A percentile compares a stretch with the other conserved stretches of the same genome.
Conservation (phyloP, 2,888 invertebrate genomes). For the Reticulitermes lucifugus region DNA sequence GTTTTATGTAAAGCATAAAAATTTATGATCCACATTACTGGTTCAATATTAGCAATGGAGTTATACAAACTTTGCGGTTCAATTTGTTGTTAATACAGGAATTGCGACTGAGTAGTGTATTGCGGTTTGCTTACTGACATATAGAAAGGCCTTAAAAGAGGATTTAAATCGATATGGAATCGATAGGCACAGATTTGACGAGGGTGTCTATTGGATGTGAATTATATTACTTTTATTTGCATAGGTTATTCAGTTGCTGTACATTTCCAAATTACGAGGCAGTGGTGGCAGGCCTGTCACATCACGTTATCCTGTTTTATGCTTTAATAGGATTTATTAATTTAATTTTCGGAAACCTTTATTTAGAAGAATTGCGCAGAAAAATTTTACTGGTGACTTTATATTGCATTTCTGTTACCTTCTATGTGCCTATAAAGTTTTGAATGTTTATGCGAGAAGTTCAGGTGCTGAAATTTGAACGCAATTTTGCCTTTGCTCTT, state of each 20-base stretch:
- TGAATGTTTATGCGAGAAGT: too few species aligned
- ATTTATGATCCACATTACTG: too few species aligned
- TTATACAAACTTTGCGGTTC: not conserved
- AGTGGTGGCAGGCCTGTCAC: not conserved
- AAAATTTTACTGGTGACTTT: not conserved
- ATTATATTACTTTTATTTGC: not conserved
- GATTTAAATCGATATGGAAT: not conserved
- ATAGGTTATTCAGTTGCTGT: slow-evolving; percentile 2
- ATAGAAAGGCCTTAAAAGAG: not conserved
- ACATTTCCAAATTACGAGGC: not conserved
- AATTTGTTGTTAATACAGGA: not conserved
- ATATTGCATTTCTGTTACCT: not conserved
- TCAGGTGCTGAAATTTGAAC: too few species aligned
- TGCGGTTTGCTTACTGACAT: not conserved
- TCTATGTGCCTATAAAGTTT: not conserved
- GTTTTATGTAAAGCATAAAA: too few species aligned
- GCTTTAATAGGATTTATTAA: slow-evolving; percentile 28
- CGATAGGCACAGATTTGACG: not conserved
- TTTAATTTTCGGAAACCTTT: slow-evolving; percentile 1
- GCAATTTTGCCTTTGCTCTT: too few species aligned
- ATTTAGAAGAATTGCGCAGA: not conserved
- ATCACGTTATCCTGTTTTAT: slow-evolving; percentile 9
- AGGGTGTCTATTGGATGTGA: not conserved
- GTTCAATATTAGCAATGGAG: too few species aligned
- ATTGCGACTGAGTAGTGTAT: not conserved